phyloP scores from a whole-genome alignment of 2,797 vertebrate species.

The Synanceia verrucosa region DNA sequence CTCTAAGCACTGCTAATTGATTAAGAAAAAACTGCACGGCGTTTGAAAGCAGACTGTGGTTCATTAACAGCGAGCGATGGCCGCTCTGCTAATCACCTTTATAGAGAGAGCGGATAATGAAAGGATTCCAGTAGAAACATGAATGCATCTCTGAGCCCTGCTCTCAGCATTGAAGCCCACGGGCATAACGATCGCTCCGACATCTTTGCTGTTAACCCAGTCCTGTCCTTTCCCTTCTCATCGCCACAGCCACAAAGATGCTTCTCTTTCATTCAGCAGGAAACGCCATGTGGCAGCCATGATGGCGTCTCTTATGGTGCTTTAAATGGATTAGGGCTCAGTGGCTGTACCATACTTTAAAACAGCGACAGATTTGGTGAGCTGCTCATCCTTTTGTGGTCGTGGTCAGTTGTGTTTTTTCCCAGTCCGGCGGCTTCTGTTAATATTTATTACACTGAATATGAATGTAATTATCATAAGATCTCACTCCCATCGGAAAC shows the following conservation, averaged over 20 bases:
- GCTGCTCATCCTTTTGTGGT: background rate
- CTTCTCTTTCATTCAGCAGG: background rate
- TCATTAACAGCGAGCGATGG: background rate
- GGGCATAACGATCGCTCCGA: background rate
- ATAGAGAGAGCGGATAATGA: background rate
- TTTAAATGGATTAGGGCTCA: constrained; percentile 12
- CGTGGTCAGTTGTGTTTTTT: background rate
- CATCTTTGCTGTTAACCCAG: background rate
- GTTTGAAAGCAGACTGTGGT: background rate
- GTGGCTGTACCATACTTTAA: constrained; percentile 45
- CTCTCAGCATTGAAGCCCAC: background rate
- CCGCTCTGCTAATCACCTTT: background rate
- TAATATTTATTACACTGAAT: background rate
- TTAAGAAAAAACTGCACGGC: background rate
- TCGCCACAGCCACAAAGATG: background rate
- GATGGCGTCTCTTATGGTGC: background rate
- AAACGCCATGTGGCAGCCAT: background rate
- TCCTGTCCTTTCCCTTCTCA: constrained; percentile 4
- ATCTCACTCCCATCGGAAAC: background rate
- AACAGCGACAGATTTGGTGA: constrained; percentile 16
- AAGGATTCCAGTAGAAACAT: constrained; percentile 14
- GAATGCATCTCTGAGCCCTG: background rate
- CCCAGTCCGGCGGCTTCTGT: background rate
- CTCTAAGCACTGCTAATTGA: background rate
- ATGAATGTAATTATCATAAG: background rate